Evolutionary conservation across 2,888 invertebrate genomes (phyloP).

Genomic region (Minunthozetes semirufus): DNA sequence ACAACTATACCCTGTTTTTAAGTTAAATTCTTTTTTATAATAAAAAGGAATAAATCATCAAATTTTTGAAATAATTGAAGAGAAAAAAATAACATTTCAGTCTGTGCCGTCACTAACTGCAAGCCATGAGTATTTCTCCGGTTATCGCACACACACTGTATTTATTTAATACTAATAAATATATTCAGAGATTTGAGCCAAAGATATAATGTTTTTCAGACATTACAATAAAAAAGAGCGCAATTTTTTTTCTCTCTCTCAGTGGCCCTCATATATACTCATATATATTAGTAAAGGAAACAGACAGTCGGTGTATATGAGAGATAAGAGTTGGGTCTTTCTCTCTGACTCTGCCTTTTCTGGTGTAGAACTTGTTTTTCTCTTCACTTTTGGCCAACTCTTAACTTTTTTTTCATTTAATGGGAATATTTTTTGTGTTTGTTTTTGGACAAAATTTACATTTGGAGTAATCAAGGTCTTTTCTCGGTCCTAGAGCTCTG

Average conservation of each 20-base stretch:
- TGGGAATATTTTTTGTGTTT: neutral
- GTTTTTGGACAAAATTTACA: neutral
- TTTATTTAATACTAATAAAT: constrained; percentile 9
- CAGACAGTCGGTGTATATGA: constrained; percentile 18
- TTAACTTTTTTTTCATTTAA: neutral
- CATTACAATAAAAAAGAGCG: constrained; percentile 21
- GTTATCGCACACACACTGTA: neutral
- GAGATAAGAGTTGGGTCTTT: neutral
- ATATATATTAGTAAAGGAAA: neutral
- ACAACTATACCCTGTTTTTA: neutral
- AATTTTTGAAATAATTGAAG: neutral
- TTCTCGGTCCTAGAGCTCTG: too few species aligned
- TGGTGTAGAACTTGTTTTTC: neutral
- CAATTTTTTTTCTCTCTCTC: neutral
- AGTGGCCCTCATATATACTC: neutral
- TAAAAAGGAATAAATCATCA: constrained; percentile 14
- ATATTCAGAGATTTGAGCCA: neutral
- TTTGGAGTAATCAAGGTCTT: too few species aligned
- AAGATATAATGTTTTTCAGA: neutral
- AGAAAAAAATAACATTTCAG: too few species aligned
- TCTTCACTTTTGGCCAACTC: neutral
- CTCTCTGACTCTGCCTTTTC: neutral
- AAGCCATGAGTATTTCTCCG: neutral
- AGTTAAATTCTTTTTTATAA: neutral
- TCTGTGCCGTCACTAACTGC: neutral